These are phyloP conservation scores for Drosophila basisetae DNA, from an alignment of 2,888 invertebrate species.

Conservation along the genomic window DNA sequence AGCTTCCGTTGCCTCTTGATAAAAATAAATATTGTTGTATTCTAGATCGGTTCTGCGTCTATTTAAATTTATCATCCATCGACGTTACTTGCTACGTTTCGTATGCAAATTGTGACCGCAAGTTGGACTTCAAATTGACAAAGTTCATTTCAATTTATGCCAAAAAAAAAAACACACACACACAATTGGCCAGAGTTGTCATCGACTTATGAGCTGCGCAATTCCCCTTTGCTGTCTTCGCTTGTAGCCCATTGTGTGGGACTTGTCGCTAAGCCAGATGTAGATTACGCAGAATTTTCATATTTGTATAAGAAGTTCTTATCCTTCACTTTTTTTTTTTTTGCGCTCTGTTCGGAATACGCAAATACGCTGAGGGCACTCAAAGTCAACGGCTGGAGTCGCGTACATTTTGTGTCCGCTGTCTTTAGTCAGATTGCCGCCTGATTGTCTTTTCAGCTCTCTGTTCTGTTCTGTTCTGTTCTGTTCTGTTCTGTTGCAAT, in stretches of 20 bases:
- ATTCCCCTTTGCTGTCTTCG: conserved; percentile 16
- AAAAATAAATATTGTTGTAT: conserved; percentile 21
- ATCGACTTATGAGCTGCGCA: conserved; percentile 24
- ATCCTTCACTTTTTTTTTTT: conserved; percentile 23
- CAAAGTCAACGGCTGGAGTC: conserved; percentile 56
- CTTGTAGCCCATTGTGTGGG: conserved; percentile 26
- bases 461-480: conserved; percentile 8
- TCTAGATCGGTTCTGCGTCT: conserved; percentile 3
- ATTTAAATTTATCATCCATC: conserved; percentile 13
- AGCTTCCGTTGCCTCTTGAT: conserved; percentile 51
- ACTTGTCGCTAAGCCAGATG: conserved; percentile 67
- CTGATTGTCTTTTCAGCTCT: conserved; percentile 50
- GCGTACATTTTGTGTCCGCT: conserved; percentile 23
- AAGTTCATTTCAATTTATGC: conserved; percentile 79
- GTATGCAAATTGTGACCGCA: conserved; percentile 53
- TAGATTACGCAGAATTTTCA: conserved; percentile 77
- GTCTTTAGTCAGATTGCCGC: conserved; percentile 46
- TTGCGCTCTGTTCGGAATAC: conserved; percentile 48
- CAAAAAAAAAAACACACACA: conserved; percentile 36
- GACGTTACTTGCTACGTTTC: conserved; percentile 18
- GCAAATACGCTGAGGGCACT: conserved; percentile 66
- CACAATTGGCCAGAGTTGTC: neutral
- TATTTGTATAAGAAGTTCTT: conserved; percentile 40
- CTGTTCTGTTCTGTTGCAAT: conserved; percentile 22
- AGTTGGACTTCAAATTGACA: conserved; percentile 47